phyloP scores from a whole-genome alignment of 2,797 vertebrate genomes.

The Rhinatrema bivittatum region DNA sequence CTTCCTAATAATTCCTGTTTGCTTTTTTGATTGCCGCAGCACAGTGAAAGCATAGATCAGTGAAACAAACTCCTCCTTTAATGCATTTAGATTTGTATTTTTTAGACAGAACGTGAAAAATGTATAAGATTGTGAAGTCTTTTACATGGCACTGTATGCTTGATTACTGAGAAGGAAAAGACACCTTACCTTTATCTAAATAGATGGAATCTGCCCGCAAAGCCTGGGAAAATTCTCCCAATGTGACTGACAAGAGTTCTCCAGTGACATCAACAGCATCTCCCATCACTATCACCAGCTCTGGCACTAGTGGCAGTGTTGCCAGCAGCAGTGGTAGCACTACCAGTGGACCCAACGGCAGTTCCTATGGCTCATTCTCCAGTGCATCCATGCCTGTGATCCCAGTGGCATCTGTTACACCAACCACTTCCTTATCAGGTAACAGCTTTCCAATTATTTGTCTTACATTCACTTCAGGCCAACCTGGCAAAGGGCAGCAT shows the following conservation, averaged over 20 bases:
- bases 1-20: no score
- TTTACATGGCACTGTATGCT: no score
- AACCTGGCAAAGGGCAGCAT: no score
- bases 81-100: no score
- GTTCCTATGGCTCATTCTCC: constrained; percentile 89
- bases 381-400: constrained; percentile 90
- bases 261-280: constrained; percentile 84
- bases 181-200: constrained; percentile 9
- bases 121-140: no score
- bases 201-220: constrained; percentile 98
- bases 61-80: no score
- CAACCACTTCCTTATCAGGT: constrained; percentile 91
- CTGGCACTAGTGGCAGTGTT: constrained; percentile 1
- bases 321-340: constrained; percentile 29
- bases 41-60: no score
- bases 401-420: constrained; percentile 93
- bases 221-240: constrained; percentile 97
- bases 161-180: no score
- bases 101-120: no score
- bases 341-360: constrained; percentile 50
- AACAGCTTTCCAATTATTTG: constrained; percentile 1
- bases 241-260: constrained; percentile 82
- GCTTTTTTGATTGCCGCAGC: no score
- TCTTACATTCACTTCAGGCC: no score
- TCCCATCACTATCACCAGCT: constrained; percentile 66